phyloP scores from a whole-genome alignment of 2,113 vertebrate species.

The Lucifuga dentata region DNA sequence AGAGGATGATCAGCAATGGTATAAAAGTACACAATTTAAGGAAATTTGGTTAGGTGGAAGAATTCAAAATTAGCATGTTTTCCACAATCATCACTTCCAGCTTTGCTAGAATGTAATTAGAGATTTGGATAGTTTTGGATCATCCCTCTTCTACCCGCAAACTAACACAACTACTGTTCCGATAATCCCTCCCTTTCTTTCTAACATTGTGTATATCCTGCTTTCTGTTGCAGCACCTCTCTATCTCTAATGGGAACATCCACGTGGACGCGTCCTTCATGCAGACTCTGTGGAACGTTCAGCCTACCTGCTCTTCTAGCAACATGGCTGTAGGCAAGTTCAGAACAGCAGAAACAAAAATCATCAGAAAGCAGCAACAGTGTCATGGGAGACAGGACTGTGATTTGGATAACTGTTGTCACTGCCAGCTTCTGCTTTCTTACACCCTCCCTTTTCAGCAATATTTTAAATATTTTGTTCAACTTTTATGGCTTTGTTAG shows the following conservation, averaged over 20 bases:
- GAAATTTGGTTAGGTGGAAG: neutral
- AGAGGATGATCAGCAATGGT: neutral
- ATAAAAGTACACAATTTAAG: neutral
- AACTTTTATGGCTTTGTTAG: too few relatives aligned
- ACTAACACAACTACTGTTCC: neutral
- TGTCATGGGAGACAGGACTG: too few relatives aligned
- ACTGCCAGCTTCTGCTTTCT: too few relatives aligned
- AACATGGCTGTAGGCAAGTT: conserved; percentile 90
- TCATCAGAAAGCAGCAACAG: too few relatives aligned
- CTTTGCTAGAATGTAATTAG: neutral
- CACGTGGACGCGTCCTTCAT: conserved; percentile 98
- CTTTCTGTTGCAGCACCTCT: conserved; percentile 88
- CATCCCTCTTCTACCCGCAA: too few relatives aligned
- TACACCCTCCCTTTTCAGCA: too few relatives aligned
- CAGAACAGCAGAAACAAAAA: neutral
- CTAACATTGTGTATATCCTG: neutral
- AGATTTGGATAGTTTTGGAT: neutral
- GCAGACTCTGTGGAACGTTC: conserved; percentile 98
- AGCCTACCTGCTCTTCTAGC: conserved; percentile 94
- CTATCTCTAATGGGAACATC: conserved; percentile 89
- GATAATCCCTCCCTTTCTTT: neutral
- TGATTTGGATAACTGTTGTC: too few relatives aligned
- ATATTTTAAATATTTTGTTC: too few relatives aligned
- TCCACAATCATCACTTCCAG: neutral
- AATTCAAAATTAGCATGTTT: neutral